Percentiles rank a stretch among this genome's conserved stretches.
Conservation (phyloP, 2,888 invertebrate genomes). For the Serripes groenlandicus region DNA sequence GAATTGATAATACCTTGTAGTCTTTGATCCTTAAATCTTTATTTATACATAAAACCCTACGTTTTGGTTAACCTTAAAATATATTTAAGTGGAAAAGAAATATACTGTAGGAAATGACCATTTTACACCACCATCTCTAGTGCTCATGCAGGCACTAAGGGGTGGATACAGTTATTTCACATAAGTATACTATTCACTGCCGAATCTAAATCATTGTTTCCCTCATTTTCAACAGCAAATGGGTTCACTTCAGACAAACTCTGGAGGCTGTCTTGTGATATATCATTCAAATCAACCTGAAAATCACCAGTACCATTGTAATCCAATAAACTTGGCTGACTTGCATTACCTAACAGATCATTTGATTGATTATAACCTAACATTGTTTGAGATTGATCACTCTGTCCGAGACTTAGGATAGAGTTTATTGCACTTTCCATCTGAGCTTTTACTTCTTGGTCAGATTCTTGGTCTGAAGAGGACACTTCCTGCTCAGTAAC, state of each 20-base stretch:
- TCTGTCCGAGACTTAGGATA: conserved; percentile 89
- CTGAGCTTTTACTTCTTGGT: conserved; percentile 84
- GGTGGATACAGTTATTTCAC: too few relatives aligned
- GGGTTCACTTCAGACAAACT: background rate
- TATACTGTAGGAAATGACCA: background rate
- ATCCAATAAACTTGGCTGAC: conserved; percentile 45
- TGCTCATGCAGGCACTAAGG: background rate
- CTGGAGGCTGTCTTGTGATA: background rate
- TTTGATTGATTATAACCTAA: conserved; percentile 53
- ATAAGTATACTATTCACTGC: conserved; percentile 88
- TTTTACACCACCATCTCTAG: background rate
- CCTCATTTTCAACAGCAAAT: conserved; percentile 47
- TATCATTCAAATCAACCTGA: background rate
- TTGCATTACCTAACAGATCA: conserved; percentile 35
- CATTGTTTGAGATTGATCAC: conserved; percentile 21
- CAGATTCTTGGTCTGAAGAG: conserved; percentile 57
- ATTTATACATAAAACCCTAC: too few relatives aligned
- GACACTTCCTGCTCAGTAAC: conserved; percentile 32
- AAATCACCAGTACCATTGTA: conserved; percentile 19
- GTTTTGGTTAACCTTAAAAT: too few relatives aligned
- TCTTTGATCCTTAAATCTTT: too few relatives aligned
- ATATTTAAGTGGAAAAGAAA: too few relatives aligned
- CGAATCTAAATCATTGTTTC: conserved; percentile 87
- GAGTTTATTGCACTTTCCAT: conserved; percentile 94
- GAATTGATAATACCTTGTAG: too few relatives aligned